Evolutionary conservation across 2,888 invertebrate species (phyloP), one percentile per base, ranked within the genome.

Genomic region (Diloba caeruleocephala): DNA sequence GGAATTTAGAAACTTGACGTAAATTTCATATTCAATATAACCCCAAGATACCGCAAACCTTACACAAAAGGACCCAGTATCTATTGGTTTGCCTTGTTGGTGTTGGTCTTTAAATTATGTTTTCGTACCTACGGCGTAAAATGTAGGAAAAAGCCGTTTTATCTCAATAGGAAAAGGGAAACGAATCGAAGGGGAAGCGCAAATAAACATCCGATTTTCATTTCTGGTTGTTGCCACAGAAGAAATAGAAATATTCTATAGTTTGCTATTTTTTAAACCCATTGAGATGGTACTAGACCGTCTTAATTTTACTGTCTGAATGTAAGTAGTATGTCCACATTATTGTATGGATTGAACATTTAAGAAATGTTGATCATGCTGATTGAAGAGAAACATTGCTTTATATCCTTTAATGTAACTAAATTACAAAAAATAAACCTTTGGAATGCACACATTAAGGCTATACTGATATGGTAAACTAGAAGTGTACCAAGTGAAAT

Each of bases 161-260:
- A 72, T 65, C 55, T 65, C 37, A 60, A 60, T 39, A 51, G 21
- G 51, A 45, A 69, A 64, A 56, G 31, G 52, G 49, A 72, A 72
- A 41, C 37, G 48, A 62, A 46, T 32, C 33, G 52, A 45, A 46
- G 17, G 36, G 29, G 42, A 50, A 59, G 36, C 48, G 45, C 59
- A 55, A 61, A 62, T 62, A 62, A 57, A 66, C 56, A 57, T 69
- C 62, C 54, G 59, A 62, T 62, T 62, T 59, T 52, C 57, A 32
- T 48, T 46, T 59, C 44, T 45, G 45, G 26, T 26, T 36, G 42
- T 31, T 21, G 42, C 23, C 8, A 26, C 6, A 33, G 23, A 55
- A 60, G 60, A 53, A 29, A 54, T 39, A 3, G 28, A 46, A 10
- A 13, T 32, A 5, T 31, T 10, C 4, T n/a, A 25, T 25, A 9